Conservation (phyloP, 2,113 vertebrate genomes). For the Theristicus caerulescens region DNA sequence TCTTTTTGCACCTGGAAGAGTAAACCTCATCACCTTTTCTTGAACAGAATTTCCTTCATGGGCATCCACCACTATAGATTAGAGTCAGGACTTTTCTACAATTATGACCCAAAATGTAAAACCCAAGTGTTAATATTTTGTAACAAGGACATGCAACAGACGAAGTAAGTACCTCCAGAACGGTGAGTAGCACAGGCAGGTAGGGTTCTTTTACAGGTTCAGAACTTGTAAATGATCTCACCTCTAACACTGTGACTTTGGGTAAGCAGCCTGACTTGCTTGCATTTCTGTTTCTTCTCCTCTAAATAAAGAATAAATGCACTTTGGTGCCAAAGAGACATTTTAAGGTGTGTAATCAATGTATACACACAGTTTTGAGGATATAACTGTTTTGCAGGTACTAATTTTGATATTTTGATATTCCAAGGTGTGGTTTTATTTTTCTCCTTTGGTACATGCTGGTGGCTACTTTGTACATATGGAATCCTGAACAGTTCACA, state of each 20-base stretch:
- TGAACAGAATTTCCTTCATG: neutral
- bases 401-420: neutral
- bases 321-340: neutral
- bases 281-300: neutral
- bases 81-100: neutral
- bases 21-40: neutral
- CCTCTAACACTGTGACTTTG: neutral
- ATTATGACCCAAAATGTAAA: neutral
- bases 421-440: neutral
- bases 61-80: neutral
- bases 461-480: neutral
- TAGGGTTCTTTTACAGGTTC: neutral
- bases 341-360: neutral
- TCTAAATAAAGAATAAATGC: neutral
- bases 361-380: neutral
- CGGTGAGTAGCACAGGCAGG: accelerated
- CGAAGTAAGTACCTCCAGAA: neutral
- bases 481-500: neutral
- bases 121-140: neutral
- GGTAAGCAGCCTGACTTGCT: neutral
- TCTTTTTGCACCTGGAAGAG: neutral
- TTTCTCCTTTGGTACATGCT: neutral
- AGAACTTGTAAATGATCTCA: neutral
- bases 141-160: neutral
- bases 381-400: neutral